These are phyloP conservation scores for Leucosticte australis DNA, from an alignment of 2,113 vertebrate species.

Conservation along the genomic window DNA sequence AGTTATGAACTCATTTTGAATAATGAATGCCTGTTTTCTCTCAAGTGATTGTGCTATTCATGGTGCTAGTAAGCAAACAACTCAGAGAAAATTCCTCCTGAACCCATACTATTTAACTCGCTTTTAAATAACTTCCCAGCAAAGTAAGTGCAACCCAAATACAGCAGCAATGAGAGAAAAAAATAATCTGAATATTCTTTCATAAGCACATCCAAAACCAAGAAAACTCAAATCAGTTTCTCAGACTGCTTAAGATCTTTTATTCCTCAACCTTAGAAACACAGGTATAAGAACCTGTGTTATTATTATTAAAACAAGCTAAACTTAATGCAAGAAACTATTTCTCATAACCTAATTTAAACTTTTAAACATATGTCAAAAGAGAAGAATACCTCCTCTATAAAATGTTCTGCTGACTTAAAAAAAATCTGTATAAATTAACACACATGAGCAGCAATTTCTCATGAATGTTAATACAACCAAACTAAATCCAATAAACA, in stretches of 20 bases:
- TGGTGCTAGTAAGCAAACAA: not conserved
- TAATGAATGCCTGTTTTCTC: not conserved
- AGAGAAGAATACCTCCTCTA: not conserved
- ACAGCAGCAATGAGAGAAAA: not conserved
- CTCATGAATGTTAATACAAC: slow-evolving; percentile 42
- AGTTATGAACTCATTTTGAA: not conserved
- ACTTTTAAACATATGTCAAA: not conserved
- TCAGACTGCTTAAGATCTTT: not conserved
- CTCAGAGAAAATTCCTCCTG: not conserved
- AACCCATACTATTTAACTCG: not conserved
- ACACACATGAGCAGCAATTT: not conserved
- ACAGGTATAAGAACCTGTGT: not conserved
- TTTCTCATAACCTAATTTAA: not conserved
- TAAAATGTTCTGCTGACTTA: not conserved
- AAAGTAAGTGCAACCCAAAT: not conserved
- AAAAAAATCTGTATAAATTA: not conserved
- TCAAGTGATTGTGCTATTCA: not conserved
- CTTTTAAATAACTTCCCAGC: not conserved
- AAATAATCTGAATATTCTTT: not conserved
- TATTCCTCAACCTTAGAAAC: not conserved
- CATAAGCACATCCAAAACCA: not conserved
- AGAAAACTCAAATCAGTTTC: not conserved
- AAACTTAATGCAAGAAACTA: not conserved
- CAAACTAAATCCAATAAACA: slow-evolving; percentile 11
- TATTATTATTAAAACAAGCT: not conserved